Conservation (phyloP, 92 coral and sea anemone genomes). For the Palythoa grandiflora region DNA sequence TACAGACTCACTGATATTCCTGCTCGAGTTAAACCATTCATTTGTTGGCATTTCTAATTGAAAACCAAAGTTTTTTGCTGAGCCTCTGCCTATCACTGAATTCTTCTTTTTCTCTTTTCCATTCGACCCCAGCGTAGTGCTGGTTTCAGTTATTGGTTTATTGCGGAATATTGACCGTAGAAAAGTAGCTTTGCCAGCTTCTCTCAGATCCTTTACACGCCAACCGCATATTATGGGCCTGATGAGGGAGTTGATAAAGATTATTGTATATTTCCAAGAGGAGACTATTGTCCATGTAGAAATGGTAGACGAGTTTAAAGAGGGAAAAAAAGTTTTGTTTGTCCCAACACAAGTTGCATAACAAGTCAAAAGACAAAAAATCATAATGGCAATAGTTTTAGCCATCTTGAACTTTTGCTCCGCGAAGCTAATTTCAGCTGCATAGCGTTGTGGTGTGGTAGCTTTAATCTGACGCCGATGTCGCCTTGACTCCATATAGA, state of each 20-base stretch:
- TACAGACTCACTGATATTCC: no score
- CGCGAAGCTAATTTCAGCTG: background rate
- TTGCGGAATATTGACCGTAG: background rate
- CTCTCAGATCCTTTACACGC: background rate
- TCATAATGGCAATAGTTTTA: background rate
- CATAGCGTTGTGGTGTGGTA: background rate
- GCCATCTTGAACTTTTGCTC: background rate
- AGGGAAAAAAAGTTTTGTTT: background rate
- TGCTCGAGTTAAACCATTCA: no score
- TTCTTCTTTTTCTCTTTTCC: background rate
- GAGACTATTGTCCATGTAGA: background rate
- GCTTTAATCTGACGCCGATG: no score
- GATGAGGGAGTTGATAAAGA: background rate
- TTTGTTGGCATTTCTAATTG: no score
- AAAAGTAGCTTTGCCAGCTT: background rate
- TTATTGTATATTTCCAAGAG: background rate
- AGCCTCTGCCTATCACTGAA: no score
- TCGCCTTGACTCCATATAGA: background rate
- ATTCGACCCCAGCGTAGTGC: background rate
- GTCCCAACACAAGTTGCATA: conserved; percentile 8
- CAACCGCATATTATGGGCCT: conserved; percentile 1
- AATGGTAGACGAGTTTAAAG: background rate
- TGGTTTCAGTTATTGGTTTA: background rate
- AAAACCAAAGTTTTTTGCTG: no score
- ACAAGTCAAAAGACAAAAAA: background rate